Base-by-base conservation (phyloP, 2,113 vertebrate genomes). In the Melanerpes aurifrons region DNA sequence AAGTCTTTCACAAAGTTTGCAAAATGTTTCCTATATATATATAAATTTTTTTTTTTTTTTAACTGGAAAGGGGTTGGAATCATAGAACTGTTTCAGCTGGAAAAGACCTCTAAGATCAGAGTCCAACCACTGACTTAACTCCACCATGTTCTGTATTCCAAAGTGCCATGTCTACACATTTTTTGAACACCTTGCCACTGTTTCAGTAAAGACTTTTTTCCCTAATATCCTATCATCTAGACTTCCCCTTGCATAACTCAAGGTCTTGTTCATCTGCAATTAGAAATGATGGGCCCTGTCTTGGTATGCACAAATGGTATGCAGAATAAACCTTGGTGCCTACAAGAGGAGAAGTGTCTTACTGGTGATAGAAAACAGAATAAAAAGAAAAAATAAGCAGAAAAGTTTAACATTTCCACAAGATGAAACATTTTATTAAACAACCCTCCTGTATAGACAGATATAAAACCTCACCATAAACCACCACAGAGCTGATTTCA, bases 331-430 rank as follows among this genome's bases (percentile, higher is more conserved):
- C 10, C 5, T 83, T 48, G 45, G 10, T n/a, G 35, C 35, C 26
- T 62, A 10, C 11, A 80, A 53, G 16, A 70, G 31, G 64, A 68
- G 26, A 53, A 61, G 1, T 26, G 7, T 40, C n/a, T 85, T 40
- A 47, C 5, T 12, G 79, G 19, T 31, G 18, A 47, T 14, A 67
- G 31, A 59, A 88, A 26, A 56, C 82, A 58, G 32, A 66, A 35
- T 4, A 63, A 84, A 40, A 43, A 22, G 0, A 2, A 45, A 78
- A 31, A 86, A 59, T 11, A 59, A 19, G 28, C 0, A 17, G 3
- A 31, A 43, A 64, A 26, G 1, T 15, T 69, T 47, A 56, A 71
- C 24, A 50, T n/a, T 3, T 2, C 5, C 26, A 53, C 26, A 56
- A 18, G 58, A 68, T 24, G 54, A 54, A 72, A 68, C 40, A 17